Percentiles rank a stretch among this genome's conserved stretches.
Conservation (phyloP, 2,797 vertebrate genomes). For the Labeo calbasu region DNA sequence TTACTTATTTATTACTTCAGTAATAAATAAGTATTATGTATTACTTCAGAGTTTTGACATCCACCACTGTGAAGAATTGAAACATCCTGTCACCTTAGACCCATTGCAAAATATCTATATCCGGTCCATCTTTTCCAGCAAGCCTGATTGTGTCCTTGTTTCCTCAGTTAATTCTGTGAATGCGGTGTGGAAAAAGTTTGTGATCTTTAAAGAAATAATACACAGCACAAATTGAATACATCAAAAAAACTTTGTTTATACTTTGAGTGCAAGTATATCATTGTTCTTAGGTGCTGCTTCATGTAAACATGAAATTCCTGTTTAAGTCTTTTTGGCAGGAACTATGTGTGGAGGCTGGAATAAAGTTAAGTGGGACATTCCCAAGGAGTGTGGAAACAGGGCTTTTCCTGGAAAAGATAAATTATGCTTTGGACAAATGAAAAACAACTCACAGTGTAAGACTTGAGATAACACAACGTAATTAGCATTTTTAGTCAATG, state of each 20-base stretch:
- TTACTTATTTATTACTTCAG: neutral
- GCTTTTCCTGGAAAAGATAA: neutral
- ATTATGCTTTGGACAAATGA: neutral
- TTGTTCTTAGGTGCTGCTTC: no score
- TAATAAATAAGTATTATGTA: no score
- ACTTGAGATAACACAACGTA: neutral
- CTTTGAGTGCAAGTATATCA: no score
- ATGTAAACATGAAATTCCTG: neutral
- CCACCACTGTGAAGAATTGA: neutral
- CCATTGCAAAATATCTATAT: neutral
- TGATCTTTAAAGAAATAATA: neutral
- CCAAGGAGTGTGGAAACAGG: neutral
- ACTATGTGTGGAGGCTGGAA: neutral
- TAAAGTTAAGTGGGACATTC: neutral
- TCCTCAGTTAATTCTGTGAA: neutral
- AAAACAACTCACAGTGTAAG: neutral
- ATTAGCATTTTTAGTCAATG: neutral
- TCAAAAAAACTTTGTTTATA: no score
- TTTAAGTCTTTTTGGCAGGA: neutral
- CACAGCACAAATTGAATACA: neutral
- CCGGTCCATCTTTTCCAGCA: neutral
- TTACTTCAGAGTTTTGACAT: neutral
- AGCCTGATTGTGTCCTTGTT: no score
- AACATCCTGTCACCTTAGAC: conserved; percentile 8
- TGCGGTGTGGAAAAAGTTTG: neutral